A percentile compares a stretch with the other conserved stretches of the same genome.
These are phyloP conservation scores for Macrochelys suwanniensis DNA, from an alignment of 2,797 vertebrate species.

Conservation along the genomic window DNA sequence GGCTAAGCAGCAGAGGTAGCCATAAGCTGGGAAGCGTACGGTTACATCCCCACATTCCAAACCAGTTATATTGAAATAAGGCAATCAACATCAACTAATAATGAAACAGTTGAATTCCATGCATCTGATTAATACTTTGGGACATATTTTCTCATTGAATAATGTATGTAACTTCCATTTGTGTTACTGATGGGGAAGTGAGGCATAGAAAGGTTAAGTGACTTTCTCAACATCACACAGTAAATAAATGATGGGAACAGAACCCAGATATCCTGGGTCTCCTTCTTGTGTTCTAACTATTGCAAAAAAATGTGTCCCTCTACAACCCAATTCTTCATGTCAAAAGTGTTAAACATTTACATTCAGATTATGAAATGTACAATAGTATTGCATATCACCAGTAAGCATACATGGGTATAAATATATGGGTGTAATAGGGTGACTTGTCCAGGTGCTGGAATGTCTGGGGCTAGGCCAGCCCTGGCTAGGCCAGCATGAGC, in stretches of 20 bases:
- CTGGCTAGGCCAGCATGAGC: neutral
- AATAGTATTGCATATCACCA: neutral
- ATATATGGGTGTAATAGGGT: neutral
- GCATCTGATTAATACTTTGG: slow-evolving; percentile 36
- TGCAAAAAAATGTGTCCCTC: neutral
- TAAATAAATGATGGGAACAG: neutral
- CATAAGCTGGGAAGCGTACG: too few species aligned
- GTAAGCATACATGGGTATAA: neutral
- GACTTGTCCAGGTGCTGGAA: neutral
- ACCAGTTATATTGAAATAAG: too few species aligned
- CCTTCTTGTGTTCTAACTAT: neutral
- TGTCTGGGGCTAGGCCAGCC: neutral
- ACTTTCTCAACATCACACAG: neutral
- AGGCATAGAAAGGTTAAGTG: neutral
- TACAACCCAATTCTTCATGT: fast-evolving
- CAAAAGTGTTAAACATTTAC: neutral
- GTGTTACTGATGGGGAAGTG: slow-evolving; percentile 1
- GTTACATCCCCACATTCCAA: too few species aligned
- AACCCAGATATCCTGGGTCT: neutral
- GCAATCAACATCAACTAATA: neutral
- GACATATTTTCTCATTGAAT: neutral
- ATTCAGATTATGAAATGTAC: neutral
- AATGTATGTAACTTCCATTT: neutral
- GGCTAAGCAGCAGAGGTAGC: too few species aligned
- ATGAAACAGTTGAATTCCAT: slow-evolving; percentile 3